Percentiles rank a stretch among this genome's conserved stretches.
phyloP scores from a whole-genome alignment of 1,140 invertebrate species.

The Drosophila hydei region DNA sequence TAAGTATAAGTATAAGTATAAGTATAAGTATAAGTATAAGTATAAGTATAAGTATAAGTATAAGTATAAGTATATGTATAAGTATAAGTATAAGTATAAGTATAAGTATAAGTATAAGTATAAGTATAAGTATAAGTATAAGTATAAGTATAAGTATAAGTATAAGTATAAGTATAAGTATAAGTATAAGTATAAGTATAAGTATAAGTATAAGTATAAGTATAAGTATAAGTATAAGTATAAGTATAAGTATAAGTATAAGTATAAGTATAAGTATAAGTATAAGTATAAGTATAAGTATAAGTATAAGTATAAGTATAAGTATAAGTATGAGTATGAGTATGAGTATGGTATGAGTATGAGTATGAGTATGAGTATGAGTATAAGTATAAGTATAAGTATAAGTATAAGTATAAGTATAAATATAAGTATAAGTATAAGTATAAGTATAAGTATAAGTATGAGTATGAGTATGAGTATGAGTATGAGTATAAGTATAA shows the following conservation, averaged over 20 bases:
- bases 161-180: neutral
- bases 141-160: neutral
- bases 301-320: too few relatives aligned
- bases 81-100: neutral
- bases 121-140: slow-evolving; percentile 2
- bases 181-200: neutral
- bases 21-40: neutral
- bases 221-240: neutral
- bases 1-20: neutral
- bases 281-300: too few relatives aligned
- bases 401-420: slow-evolving; percentile 4
- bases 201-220: neutral
- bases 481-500: neutral
- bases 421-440: neutral
- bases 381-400: slow-evolving; percentile 4
- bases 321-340: too few relatives aligned
- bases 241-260: neutral
- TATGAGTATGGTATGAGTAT: too few relatives aligned
- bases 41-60: slow-evolving; percentile 4
- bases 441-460: neutral
- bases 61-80: neutral
- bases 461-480: neutral
- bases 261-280: too few relatives aligned
- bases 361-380: neutral
- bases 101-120: neutral